A percentile compares a stretch with the other conserved stretches of the same genome.
Conservation (phyloP, 2,113 vertebrate species). For the Fulica atra region DNA sequence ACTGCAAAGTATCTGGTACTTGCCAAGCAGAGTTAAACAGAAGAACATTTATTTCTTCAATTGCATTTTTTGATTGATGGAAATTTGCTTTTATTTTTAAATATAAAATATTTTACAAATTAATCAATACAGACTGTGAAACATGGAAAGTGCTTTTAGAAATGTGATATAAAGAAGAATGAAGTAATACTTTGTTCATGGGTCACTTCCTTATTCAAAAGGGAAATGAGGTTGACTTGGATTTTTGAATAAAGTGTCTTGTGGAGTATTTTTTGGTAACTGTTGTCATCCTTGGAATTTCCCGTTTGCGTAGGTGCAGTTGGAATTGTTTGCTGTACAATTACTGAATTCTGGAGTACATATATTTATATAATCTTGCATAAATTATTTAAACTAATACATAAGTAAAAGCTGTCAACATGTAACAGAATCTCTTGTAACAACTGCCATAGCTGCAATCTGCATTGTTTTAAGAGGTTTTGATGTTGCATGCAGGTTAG, state of each 20-base stretch:
- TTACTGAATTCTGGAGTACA: background rate
- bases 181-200: background rate
- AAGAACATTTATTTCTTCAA: background rate
- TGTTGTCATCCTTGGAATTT: background rate
- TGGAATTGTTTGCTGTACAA: background rate
- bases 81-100: constrained; percentile 8
- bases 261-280: background rate
- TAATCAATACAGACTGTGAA: background rate
- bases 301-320: background rate
- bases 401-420: background rate
- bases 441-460: background rate
- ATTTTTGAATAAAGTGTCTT: constrained; percentile 2
- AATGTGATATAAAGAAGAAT: background rate
- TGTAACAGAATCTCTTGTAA: background rate
- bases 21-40: background rate
- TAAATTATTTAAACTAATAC: background rate
- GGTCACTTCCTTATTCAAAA: background rate
- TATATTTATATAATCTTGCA: background rate
- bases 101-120: background rate
- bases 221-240: background rate
- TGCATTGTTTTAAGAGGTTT: background rate
- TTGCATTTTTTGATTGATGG: background rate
- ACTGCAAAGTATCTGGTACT: background rate
- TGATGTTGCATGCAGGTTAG: background rate
- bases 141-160: background rate